phyloP scores from a whole-genome alignment of 2,797 vertebrate species.

The Labeo calbasu region DNA sequence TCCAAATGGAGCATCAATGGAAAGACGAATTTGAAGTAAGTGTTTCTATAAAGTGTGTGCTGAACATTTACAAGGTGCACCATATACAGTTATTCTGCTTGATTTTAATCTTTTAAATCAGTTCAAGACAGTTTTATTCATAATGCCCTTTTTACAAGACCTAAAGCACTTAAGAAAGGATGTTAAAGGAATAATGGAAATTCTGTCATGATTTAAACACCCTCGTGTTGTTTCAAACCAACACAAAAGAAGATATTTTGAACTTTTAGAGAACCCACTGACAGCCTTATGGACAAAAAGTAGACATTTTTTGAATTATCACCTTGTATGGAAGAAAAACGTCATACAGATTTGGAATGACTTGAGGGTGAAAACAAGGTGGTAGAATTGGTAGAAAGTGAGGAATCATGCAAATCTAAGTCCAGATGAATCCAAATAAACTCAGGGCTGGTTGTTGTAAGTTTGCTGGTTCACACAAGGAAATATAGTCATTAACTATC shows the following conservation, averaged over 20 bases:
- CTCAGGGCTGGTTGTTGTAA: background rate
- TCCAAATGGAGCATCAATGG: conserved; percentile 92
- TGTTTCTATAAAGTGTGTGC: conserved; percentile 19
- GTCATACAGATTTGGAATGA: background rate
- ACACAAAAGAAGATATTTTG: background rate
- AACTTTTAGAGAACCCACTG: background rate
- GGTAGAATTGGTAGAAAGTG: too few species aligned
- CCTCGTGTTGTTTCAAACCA: background rate
- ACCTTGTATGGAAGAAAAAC: background rate
- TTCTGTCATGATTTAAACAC: background rate
- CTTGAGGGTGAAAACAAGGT: background rate
- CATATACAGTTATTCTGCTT: background rate
- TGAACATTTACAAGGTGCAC: background rate
- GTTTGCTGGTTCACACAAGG: background rate
- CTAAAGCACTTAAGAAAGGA: background rate
- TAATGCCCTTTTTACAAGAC: background rate
- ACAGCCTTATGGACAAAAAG: too few species aligned
- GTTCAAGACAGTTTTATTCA: background rate
- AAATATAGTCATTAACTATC: background rate
- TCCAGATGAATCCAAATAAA: background rate
- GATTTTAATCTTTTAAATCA: background rate
- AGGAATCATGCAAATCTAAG: background rate
- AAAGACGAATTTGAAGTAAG: conserved; percentile 92
- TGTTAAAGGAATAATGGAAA: background rate
- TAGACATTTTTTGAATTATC: background rate